These are phyloP conservation scores for Solenodon paradoxus DNA, from an alignment of 2,113 vertebrate species.

Conservation along the genomic window DNA sequence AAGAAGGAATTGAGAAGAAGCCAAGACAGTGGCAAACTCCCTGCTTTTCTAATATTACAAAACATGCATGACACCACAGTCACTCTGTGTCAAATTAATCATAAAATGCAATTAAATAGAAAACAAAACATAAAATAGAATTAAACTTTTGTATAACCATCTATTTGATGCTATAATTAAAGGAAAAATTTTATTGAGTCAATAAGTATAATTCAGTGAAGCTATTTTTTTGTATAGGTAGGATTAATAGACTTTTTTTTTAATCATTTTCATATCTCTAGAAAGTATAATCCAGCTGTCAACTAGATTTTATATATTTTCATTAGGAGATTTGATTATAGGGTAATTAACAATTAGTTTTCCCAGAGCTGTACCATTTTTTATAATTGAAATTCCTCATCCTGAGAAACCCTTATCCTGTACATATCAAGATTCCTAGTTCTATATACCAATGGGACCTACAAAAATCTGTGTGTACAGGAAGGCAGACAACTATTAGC, in stretches of 20 bases:
- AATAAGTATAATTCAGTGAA: neutral
- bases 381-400: neutral
- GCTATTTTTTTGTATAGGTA: neutral
- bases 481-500: neutral
- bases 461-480: neutral
- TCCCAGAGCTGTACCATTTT: neutral
- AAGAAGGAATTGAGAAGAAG: neutral
- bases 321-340: neutral
- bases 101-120: neutral
- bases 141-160: neutral
- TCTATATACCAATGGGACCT: neutral
- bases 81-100: neutral
- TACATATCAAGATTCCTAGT: neutral
- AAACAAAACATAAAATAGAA: neutral
- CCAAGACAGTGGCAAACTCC: neutral
- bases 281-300: neutral
- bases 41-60: neutral
- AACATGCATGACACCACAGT: neutral
- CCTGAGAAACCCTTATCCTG: neutral
- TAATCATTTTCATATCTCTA: neutral
- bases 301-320: neutral
- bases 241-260: neutral
- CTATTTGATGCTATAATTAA: neutral
- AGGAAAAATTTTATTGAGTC: neutral
- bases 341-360: neutral